A percentile compares a stretch with the other conserved stretches of the same genome.
Conservation (phyloP, 2,888 invertebrate genomes). For the Ophion ellenae region DNA sequence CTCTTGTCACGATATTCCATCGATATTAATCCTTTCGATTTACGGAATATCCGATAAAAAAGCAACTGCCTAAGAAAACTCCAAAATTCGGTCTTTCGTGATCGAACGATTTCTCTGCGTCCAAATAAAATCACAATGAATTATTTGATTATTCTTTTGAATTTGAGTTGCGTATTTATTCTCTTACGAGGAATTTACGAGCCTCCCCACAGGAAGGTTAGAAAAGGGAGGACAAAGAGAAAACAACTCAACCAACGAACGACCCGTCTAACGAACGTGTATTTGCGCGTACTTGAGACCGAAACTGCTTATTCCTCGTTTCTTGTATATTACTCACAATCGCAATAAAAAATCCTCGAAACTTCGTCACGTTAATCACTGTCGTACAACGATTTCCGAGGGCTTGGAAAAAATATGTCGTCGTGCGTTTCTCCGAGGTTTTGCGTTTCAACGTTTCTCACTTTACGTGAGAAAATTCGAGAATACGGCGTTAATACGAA, state of each 20-base stretch:
- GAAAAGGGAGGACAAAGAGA: no score
- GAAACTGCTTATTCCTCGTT: no score
- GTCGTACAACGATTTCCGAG: neutral
- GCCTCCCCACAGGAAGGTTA: no score
- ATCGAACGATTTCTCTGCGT: neutral
- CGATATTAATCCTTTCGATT: conserved; percentile 21
- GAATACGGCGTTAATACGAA: neutral
- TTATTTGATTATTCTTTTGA: neutral
- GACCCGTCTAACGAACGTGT: no score
- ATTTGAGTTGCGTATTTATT: no score
- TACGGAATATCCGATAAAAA: neutral
- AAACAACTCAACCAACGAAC: no score
- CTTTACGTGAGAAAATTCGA: conserved; percentile 15
- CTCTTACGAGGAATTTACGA: no score
- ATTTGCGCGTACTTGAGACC: no score
- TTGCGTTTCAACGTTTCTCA: neutral
- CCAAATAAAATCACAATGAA: neutral
- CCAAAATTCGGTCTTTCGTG: neutral
- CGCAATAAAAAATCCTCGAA: neutral
- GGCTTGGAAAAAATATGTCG: neutral
- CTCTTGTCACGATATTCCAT: conserved; percentile 2
- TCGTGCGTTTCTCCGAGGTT: neutral
- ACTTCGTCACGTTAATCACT: neutral
- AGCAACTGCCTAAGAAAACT: neutral
- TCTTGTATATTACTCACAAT: neutral